Evolutionary conservation across 2,888 invertebrate species (phyloP).

Genomic region (Macrophya alboannulata): DNA sequence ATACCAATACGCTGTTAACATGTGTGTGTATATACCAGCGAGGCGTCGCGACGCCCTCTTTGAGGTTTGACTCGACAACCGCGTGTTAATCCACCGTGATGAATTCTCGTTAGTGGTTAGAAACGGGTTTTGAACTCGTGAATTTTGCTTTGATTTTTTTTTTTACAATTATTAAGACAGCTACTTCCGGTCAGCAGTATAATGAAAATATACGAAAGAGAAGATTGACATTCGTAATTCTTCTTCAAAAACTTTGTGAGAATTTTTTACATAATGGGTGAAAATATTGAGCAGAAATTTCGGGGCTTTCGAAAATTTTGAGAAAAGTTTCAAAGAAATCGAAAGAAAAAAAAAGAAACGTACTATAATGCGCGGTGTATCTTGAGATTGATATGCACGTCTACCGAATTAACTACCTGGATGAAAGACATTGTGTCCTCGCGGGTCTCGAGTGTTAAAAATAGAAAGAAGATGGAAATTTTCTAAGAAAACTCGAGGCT

Average conservation of each 20-base stretch:
- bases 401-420: not conserved
- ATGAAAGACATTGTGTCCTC: constrained; percentile 5
- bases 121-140: not conserved
- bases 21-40: not conserved
- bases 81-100: constrained; percentile 37
- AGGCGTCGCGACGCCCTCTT: constrained; percentile 52
- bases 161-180: constrained; percentile 5
- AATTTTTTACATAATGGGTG: not conserved
- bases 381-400: constrained; percentile 21
- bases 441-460: constrained; percentile 9
- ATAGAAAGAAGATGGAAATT: constrained; percentile 31
- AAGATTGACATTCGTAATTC: not conserved
- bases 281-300: not conserved
- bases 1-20: not conserved
- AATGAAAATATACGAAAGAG: not conserved
- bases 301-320: not conserved
- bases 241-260: not conserved
- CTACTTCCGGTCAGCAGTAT: not conserved
- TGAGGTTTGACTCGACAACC: constrained; percentile 24
- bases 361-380: not conserved
- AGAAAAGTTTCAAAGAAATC: not conserved
- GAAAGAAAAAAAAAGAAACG: not conserved
- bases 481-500: constrained; percentile 8
- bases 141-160: not conserved
- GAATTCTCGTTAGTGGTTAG: constrained; percentile 49